These are phyloP conservation scores for Tonatia bakeri DNA, from an alignment of 2,113 vertebrate species.

Conservation along the genomic window DNA sequence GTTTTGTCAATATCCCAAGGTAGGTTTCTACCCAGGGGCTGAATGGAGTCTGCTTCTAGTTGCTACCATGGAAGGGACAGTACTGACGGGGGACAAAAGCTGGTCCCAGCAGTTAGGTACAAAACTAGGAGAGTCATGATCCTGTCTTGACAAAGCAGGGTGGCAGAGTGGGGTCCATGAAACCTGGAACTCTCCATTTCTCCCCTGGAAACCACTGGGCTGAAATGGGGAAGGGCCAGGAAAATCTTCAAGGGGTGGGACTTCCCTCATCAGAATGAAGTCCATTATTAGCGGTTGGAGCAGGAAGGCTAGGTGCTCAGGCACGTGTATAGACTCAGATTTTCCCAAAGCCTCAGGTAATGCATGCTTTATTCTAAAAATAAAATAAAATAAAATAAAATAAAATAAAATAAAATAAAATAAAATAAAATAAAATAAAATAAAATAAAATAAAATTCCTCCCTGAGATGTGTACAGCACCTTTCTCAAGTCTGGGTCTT, in stretches of 20 bases:
- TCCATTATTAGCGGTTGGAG: rapidly evolving
- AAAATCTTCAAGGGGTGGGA: neutral
- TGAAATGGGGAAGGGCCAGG: neutral
- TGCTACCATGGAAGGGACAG: neutral
- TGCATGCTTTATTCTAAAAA: neutral
- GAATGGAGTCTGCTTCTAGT: neutral
- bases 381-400: neutral
- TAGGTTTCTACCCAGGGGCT: neutral
- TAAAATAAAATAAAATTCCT: neutral
- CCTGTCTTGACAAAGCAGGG: neutral
- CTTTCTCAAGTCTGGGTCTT: neutral
- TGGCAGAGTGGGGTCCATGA: neutral
- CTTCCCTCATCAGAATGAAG: neutral
- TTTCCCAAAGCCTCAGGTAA: neutral
- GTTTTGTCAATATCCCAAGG: neutral
- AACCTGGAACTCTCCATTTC: rapidly evolving
- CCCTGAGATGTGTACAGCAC: neutral
- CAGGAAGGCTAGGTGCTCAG: neutral
- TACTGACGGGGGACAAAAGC: neutral
- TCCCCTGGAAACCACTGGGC: neutral
- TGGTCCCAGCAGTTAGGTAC: neutral
- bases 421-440: neutral
- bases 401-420: too few relatives aligned
- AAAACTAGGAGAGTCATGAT: neutral
- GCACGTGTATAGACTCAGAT: neutral